Evolutionary conservation across 2,797 vertebrate species (phyloP).

Genomic region (Falco berigora): DNA sequence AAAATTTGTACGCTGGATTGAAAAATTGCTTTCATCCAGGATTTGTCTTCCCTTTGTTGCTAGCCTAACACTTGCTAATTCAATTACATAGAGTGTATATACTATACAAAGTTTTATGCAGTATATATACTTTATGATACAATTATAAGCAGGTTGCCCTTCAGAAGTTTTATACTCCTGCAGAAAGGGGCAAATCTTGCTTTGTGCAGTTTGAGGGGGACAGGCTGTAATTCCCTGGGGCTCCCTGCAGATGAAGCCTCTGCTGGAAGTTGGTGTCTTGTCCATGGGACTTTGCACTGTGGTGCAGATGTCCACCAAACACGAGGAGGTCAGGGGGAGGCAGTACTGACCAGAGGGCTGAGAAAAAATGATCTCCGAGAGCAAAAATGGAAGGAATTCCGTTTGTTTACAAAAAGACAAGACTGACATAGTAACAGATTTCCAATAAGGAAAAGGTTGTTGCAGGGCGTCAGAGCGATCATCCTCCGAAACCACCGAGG

Average conservation of each 20-base stretch:
- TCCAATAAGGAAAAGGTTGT: background rate
- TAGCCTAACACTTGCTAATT: background rate
- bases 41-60: background rate
- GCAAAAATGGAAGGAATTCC: background rate
- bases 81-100: background rate
- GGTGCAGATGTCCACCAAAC: background rate
- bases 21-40: background rate
- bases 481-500: rapidly evolving
- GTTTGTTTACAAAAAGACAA: background rate
- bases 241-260: background rate
- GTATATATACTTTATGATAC: background rate
- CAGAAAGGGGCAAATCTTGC: background rate
- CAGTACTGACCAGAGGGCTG: background rate
- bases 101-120: too few species aligned
- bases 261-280: rapidly evolving
- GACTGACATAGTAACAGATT: background rate
- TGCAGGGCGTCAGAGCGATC: rapidly evolving
- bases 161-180: rapidly evolving
- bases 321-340: background rate
- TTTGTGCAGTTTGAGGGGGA: background rate
- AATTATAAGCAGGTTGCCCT: too few species aligned
- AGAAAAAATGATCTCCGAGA: background rate
- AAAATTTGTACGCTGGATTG: background rate
- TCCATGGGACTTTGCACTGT: background rate
- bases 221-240: rapidly evolving